These are phyloP conservation scores for Pitta sordida DNA, from an alignment of 2,113 vertebrate species.

Conservation along the genomic window DNA sequence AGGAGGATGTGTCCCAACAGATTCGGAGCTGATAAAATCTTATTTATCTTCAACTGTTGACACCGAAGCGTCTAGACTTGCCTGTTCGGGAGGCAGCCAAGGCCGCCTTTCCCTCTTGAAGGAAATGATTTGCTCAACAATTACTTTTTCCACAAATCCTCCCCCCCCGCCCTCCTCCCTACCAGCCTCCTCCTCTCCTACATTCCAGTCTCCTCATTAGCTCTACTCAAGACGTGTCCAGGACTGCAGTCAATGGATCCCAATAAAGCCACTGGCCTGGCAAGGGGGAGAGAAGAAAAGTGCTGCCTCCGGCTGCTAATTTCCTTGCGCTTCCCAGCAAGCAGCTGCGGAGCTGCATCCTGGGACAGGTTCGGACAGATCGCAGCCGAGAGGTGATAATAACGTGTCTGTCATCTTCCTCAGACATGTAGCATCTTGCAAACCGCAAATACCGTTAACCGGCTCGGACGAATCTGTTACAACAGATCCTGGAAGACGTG, in stretches of 20 bases:
- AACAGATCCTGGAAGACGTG: constrained; percentile 71
- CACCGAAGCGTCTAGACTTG: constrained; percentile 77
- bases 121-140: constrained; percentile 71
- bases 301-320: constrained; percentile 71
- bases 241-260: constrained; percentile 64
- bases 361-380: constrained; percentile 85
- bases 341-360: constrained; percentile 75
- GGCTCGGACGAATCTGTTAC: constrained; percentile 82
- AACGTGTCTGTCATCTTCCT: constrained; percentile 88
- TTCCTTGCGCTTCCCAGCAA: constrained; percentile 61
- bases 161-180: not conserved
- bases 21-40: constrained; percentile 76
- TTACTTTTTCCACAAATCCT: constrained; percentile 59
- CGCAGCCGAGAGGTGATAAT: constrained; percentile 87
- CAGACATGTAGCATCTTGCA: constrained; percentile 86
- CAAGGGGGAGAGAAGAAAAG: constrained; percentile 9
- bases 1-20: constrained; percentile 81
- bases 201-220: constrained; percentile 70
- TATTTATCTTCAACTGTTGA: constrained; percentile 79
- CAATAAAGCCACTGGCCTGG: constrained; percentile 60
- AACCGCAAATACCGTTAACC: constrained; percentile 88
- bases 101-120: constrained; percentile 61
- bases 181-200: not conserved
- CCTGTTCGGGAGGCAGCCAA: constrained; percentile 58
- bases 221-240: constrained; percentile 53